phyloP scores from a whole-genome alignment of 2,113 vertebrate species.

The Alethe diademata region DNA sequence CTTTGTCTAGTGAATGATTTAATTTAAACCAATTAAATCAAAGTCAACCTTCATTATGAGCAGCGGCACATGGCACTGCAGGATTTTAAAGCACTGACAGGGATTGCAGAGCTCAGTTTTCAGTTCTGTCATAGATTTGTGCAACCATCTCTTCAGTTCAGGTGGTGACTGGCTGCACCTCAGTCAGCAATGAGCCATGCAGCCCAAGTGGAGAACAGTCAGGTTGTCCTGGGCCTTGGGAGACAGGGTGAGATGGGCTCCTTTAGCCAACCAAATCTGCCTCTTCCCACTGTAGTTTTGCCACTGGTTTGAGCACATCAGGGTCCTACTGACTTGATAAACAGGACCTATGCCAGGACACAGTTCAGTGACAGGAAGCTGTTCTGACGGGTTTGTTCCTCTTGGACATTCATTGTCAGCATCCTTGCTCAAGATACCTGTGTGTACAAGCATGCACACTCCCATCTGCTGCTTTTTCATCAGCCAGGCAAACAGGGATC shows the following conservation, averaged over 20 bases:
- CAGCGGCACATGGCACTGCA: neutral
- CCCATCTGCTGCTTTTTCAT: neutral
- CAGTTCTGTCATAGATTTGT: neutral
- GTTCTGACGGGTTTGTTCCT: neutral
- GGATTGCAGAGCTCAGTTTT: neutral
- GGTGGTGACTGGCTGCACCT: neutral
- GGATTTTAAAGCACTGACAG: neutral
- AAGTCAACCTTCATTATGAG: neutral
- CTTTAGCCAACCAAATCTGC: neutral
- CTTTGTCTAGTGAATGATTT: neutral
- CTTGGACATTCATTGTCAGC: neutral
- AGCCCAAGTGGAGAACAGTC: neutral
- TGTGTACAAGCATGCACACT: neutral
- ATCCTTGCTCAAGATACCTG: neutral
- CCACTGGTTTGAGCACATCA: neutral
- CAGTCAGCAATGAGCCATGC: accelerated
- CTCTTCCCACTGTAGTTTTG: neutral
- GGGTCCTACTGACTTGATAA: neutral
- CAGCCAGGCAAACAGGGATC: neutral
- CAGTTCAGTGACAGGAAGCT: neutral
- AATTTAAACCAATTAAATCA: neutral
- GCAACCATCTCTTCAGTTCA: neutral
- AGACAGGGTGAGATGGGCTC: neutral
- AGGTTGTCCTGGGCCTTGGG: neutral
- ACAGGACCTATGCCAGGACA: neutral